These are phyloP conservation scores for Oscheius sp. DNA, from an alignment of 1,140 invertebrate species.

Conservation along the genomic window DNA sequence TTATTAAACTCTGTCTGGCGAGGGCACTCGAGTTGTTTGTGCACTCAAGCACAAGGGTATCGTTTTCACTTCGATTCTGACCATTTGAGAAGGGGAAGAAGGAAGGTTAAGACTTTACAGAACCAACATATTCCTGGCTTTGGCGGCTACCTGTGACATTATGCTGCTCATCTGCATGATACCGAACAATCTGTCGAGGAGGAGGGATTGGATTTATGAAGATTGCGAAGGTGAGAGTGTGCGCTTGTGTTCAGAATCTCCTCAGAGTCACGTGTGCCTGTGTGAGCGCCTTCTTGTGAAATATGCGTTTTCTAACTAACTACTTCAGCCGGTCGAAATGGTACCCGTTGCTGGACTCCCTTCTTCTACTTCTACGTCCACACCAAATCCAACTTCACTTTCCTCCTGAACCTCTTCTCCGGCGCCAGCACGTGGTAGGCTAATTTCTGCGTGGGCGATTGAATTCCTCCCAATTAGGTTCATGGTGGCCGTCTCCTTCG, in stretches of 20 bases:
- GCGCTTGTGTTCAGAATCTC: no score
- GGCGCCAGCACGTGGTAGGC: not conserved
- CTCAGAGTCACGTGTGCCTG: no score
- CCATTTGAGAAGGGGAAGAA: not conserved
- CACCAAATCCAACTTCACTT: slow-evolving; percentile 1
- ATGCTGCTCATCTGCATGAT: not conserved
- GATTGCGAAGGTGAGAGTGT: not conserved
- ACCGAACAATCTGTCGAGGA: not conserved
- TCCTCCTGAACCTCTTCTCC: slow-evolving; percentile 2
- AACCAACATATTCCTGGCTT: slow-evolving; percentile 11
- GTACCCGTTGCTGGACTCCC: not conserved
- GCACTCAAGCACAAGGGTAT: not conserved
- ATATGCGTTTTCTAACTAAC: no score
- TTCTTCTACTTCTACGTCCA: slow-evolving; percentile 4
- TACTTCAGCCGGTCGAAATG: no score
- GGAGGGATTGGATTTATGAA: not conserved
- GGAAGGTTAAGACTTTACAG: not conserved
- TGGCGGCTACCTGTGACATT: slow-evolving; percentile 3
- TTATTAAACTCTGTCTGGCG: not conserved
- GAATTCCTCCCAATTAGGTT: not conserved
- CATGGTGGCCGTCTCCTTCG: slow-evolving; percentile 1
- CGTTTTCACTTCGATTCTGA: not conserved
- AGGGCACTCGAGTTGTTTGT: not conserved
- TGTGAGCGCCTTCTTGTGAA: no score
- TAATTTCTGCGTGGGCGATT: not conserved